These are phyloP conservation scores for Orthonyx spaldingii DNA, from an alignment of 2,113 vertebrate species.

Conservation along the genomic window DNA sequence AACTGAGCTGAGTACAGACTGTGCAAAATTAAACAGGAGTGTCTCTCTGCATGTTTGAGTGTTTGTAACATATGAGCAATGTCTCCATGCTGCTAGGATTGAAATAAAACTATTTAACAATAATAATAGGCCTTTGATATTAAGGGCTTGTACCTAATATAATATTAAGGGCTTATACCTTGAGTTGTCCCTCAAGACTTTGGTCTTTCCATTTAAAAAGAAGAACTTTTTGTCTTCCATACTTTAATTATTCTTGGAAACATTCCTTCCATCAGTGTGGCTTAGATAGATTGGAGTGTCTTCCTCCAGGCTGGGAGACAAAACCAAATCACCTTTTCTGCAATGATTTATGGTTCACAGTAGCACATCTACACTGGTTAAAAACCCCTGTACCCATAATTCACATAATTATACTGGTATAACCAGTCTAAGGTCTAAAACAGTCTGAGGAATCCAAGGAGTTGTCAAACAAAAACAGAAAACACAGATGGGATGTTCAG, in stretches of 20 bases:
- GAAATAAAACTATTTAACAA: neutral
- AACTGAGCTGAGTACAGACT: neutral
- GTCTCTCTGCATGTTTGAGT: neutral
- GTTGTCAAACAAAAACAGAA: constrained; percentile 45
- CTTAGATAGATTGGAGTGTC: neutral
- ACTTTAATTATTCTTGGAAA: neutral
- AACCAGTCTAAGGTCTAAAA: constrained; percentile 39
- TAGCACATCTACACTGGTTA: neutral
- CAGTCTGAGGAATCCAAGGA: constrained; percentile 25
- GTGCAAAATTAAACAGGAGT: neutral
- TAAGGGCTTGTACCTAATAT: neutral
- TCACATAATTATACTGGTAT: constrained; percentile 42
- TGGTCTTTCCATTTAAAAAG: neutral
- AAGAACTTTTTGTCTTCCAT: neutral
- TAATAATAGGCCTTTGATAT: neutral
- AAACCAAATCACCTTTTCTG: neutral
- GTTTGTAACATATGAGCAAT: neutral
- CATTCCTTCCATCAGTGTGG: neutral
- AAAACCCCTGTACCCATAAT: neutral
- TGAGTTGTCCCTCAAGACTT: neutral
- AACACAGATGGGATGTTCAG: constrained; percentile 1
- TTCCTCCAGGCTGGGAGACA: neutral
- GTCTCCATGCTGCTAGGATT: neutral
- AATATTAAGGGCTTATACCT: neutral
- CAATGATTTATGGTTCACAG: neutral